phyloP scores from a whole-genome alignment of 2,797 vertebrate species.

The Carapus acus region DNA sequence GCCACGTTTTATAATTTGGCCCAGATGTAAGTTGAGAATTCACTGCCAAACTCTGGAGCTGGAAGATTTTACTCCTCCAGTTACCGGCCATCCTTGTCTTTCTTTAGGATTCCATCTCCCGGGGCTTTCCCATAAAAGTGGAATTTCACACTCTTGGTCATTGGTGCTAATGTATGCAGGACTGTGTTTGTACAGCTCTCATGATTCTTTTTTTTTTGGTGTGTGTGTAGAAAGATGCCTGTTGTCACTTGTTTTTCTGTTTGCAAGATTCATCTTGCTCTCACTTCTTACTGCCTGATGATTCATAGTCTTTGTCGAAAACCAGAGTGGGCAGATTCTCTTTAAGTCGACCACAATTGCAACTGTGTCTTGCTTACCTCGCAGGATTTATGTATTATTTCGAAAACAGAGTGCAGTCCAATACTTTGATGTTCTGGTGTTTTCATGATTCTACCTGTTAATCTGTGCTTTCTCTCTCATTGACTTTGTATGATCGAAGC shows the following conservation, averaged over 20 bases:
- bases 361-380: slow-evolving; percentile 21
- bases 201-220: slow-evolving; percentile 10
- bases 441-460: slow-evolving; percentile 15
- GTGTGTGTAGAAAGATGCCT: slow-evolving; percentile 35
- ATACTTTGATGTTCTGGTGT: slow-evolving; percentile 47
- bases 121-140: slow-evolving; percentile 21
- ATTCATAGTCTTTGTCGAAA: slow-evolving; percentile 56
- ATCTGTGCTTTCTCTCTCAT: slow-evolving; percentile 24
- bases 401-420: slow-evolving; percentile 15
- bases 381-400: slow-evolving; percentile 9
- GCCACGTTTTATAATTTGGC: slow-evolving; percentile 53
- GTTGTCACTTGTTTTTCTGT: slow-evolving; percentile 38
- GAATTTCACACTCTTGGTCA: slow-evolving; percentile 6
- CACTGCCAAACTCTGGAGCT: slow-evolving; percentile 37
- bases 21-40: slow-evolving; percentile 52
- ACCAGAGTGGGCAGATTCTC: slow-evolving; percentile 18
- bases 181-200: slow-evolving; percentile 41
- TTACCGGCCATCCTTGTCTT: slow-evolving; percentile 30
- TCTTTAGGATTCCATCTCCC: slow-evolving; percentile 27
- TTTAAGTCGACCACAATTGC: slow-evolving; percentile 38
- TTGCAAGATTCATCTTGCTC: slow-evolving; percentile 15
- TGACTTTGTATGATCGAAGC: slow-evolving; percentile 42
- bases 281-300: slow-evolving; percentile 31
- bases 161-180: slow-evolving; percentile 8
- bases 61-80: slow-evolving; percentile 27